Evolutionary conservation across 2,113 vertebrate genomes (phyloP).

Genomic region (Notiomystis cincta): DNA sequence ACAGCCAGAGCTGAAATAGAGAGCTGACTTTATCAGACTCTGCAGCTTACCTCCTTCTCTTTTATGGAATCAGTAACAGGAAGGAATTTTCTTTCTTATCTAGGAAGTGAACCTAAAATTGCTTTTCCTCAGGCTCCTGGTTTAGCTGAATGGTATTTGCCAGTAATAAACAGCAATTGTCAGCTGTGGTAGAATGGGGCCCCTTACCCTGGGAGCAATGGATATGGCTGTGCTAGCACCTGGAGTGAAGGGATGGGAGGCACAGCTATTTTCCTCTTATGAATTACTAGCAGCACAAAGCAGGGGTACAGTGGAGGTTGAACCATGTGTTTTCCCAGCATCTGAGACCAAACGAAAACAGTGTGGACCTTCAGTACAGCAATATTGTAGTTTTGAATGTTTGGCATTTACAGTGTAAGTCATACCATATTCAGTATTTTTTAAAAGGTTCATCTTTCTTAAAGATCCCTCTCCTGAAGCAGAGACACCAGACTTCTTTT

Average conservation of each 20-base stretch:
- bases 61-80: constrained; percentile 38
- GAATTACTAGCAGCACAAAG: background rate
- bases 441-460: background rate
- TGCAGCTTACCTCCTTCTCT: constrained; percentile 19
- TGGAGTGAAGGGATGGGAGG: background rate
- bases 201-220: background rate
- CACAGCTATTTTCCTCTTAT: background rate
- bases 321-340: background rate
- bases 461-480: background rate
- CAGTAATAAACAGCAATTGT: background rate
- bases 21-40: constrained; percentile 28
- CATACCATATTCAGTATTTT: background rate
- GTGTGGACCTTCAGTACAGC: background rate
- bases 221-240: background rate
- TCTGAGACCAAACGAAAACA: background rate
- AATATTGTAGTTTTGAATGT: background rate
- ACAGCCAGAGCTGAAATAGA: constrained; percentile 12
- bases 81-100: constrained; percentile 55
- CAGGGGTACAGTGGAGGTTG: accelerated
- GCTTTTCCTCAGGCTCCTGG: constrained; percentile 36
- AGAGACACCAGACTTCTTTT: background rate
- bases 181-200: background rate
- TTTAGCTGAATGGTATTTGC: background rate
- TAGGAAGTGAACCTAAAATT: constrained; percentile 37
- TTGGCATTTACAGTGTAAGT: background rate